A percentile compares a stretch with the other conserved stretches of the same genome.
phyloP scores from a whole-genome alignment of 2,888 invertebrate genomes.

The Nudaria mundana region DNA sequence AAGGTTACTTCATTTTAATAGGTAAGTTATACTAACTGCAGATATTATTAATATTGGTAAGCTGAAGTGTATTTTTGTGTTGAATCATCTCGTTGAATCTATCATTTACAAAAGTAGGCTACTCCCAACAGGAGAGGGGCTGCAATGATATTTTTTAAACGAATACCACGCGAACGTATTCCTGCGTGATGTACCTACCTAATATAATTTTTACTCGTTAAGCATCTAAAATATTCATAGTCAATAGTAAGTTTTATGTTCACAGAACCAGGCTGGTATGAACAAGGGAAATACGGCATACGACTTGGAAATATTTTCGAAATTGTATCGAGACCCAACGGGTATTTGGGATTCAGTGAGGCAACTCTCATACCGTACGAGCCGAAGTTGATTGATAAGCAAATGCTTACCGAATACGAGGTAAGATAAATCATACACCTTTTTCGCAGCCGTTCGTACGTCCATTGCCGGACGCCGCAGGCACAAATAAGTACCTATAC shows the following conservation, averaged over 20 bases:
- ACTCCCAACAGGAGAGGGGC: too few relatives aligned
- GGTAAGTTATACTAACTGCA: slow-evolving; percentile 79
- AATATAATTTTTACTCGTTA: background rate
- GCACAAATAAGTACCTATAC: too few relatives aligned
- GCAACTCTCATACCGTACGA: slow-evolving; percentile 94
- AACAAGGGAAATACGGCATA: slow-evolving; percentile 91
- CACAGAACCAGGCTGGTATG: slow-evolving; percentile 94
- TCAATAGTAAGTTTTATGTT: slow-evolving; percentile 8
- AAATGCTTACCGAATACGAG: slow-evolving; percentile 89
- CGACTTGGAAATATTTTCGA: slow-evolving; percentile 92
- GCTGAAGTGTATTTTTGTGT: too few relatives aligned
- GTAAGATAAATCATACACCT: slow-evolving; percentile 66
- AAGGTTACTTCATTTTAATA: slow-evolving; percentile 89
- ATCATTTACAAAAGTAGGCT: too few relatives aligned
- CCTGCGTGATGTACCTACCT: background rate
- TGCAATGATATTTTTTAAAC: too few relatives aligned
- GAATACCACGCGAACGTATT: too few relatives aligned
- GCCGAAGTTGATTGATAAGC: slow-evolving; percentile 89
- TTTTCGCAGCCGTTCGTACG: too few relatives aligned
- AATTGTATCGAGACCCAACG: slow-evolving; percentile 78
- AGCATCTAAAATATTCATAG: too few relatives aligned
- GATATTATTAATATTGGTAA: too few relatives aligned
- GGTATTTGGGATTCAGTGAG: slow-evolving; percentile 87
- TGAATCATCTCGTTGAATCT: too few relatives aligned
- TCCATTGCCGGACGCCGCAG: too few relatives aligned